Conservation (phyloP, 2,113 vertebrate species). For the Grantiella picta region DNA sequence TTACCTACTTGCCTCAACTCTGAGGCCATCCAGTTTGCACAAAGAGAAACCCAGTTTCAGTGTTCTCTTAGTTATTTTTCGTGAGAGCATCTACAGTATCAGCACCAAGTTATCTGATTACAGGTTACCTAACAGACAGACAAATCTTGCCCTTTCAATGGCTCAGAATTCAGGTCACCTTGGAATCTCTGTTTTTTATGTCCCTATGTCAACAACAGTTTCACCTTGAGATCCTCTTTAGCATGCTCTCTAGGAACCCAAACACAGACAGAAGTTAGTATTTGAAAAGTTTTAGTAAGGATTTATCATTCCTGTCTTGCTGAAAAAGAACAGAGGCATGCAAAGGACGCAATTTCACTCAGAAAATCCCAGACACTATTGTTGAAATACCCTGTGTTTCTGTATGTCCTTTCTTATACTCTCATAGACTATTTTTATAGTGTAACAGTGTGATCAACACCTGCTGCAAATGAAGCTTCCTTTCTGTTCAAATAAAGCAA, state of each 20-base stretch:
- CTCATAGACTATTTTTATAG: not conserved
- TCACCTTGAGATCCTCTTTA: not conserved
- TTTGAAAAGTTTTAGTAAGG: not conserved
- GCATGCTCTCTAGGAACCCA: not conserved
- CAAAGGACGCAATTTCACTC: rapidly evolving
- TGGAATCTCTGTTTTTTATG: not conserved
- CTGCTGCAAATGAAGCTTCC: not conserved
- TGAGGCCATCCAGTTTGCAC: not conserved
- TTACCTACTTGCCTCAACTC: not conserved
- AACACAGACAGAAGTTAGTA: not conserved
- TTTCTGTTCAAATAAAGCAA: not conserved
- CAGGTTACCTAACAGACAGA: not conserved
- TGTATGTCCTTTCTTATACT: not conserved
- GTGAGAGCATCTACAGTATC: not conserved
- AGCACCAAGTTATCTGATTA: not conserved
- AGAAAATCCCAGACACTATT: not conserved
- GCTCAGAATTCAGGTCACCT: not conserved
- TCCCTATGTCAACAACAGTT: not conserved
- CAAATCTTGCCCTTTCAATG: not conserved
- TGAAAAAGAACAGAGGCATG: not conserved
- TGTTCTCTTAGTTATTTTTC: not conserved
- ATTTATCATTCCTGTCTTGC: not conserved
- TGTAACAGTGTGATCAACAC: not conserved
- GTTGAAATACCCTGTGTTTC: not conserved
- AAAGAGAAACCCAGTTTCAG: not conserved